Evolutionary conservation across 2,888 invertebrate genomes (phyloP), one percentile per base, ranked within the genome.

Genomic region (Anoplius nigerrimus): DNA sequence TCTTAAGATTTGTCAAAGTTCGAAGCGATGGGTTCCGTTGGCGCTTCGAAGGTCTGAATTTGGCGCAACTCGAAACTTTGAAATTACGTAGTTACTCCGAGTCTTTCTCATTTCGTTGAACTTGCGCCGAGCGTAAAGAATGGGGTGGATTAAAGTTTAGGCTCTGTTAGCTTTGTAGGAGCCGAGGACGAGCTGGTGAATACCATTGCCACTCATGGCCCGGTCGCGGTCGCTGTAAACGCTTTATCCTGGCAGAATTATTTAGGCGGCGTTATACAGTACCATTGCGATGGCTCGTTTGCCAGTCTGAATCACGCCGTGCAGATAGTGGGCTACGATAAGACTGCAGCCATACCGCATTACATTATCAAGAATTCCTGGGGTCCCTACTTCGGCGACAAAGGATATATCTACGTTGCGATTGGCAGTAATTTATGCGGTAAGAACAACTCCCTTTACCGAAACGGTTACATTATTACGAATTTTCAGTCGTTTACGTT

Each of bases 321-420:
- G 0, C 92, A 95, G 86, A 90, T 97, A 59, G 93, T 97, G 0
- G 97, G 97, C 0, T 97, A 96, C 86, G 94, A 97, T 83, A 88
- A 93, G 20, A 92, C 92, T 5, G 93, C 92, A 3, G 90, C 91
- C 0, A 92, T 94, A 16, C 96, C 96, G 0, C 92, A 93, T 89
- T 97, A 96, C 87, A 95, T 97, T 57, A 94, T 94, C 0, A 92
- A 94, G 80, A 97, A 97, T 89, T 95, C 96, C 0, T 97, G 97
- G 97, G 96, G 96, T 0, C 82, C 90, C 2, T 91, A 91, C 5
- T 97, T 94, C 82, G 97, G 96, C 0, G 91, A 93, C 75, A 89
- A 90, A 22, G 97, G 97, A 0, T 96, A 95, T 84, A 83, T 96
- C 5, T 92, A 94, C 78, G 89, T 97, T 63, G 94, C 93, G 0